Base-by-base conservation (phyloP, 2,888 invertebrate genomes). In the Cryptops parisi region DNA sequence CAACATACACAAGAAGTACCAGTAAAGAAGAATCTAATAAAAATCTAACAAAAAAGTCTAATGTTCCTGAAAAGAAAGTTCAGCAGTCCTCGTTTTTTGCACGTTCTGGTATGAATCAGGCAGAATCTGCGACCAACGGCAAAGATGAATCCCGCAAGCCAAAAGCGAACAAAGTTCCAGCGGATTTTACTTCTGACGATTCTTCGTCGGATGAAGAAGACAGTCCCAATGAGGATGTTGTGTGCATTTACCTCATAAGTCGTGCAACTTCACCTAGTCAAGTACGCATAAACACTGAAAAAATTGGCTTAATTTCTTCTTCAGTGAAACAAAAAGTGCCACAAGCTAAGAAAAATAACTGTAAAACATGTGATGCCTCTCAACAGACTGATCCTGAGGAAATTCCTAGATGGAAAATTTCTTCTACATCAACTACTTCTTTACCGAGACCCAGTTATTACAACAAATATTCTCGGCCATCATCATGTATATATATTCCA, bases 221-320 rank as follows among this genome's bases (percentile, higher is more conserved):
- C 21, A 49, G 49, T 49, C 49, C 49, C 12, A 49, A 49, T 23
- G 49, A 49, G 24, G 49, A 46, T 24, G 19, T 46, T 6, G 46
- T 23, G 24, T 46, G 46, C 23, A 17, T 24, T 9, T 46, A 21
- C 17, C 46, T 46, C 9, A 17, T 46, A 9, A 46, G 46, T 24
- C 21, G 46, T 9, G 5, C 22, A 5, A 46, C 46, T 15, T 46
- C 46, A 5, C 46, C 46, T 6, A 46, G 24, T 24, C 46, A 46
- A 24, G 24, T 23, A 9, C 5, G 46, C 9, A 19, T 19, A 12
- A n/a, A 6, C 12, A 24, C 46, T 6, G 46, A 19, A 5, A 46
- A 46, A 9, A 9, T 9, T 9, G 19, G 19, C 19, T 5, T 12
- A 15, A 46, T 46, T 46, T 19, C 46, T 5, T 46, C 22, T 6